A percentile compares a stretch with the other conserved stretches of the same genome.
Conservation (phyloP, 2,888 invertebrate genomes). For the Oconnorella tubifera region DNA sequence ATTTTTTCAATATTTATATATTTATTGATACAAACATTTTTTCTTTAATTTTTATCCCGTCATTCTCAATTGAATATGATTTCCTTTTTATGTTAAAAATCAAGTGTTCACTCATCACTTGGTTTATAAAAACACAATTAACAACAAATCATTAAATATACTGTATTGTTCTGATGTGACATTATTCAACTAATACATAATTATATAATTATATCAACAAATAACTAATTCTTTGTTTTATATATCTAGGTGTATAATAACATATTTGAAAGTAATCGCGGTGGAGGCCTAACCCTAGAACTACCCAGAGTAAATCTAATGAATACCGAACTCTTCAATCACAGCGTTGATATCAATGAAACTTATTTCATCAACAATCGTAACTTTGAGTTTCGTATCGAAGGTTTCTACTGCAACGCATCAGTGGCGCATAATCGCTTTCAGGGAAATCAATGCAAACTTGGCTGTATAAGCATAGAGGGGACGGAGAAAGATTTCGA, state of each 20-base stretch:
- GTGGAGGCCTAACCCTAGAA: constrained; percentile 81
- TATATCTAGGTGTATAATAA: constrained; percentile 66
- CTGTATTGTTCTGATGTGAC: too few species aligned
- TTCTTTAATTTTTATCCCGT: too few species aligned
- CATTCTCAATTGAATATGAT: too few species aligned
- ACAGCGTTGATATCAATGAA: constrained; percentile 80
- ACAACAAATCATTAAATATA: too few species aligned
- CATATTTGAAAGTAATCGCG: constrained; percentile 76
- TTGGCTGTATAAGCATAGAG: constrained; percentile 56
- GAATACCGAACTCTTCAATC: constrained; percentile 54
- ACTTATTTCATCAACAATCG: constrained; percentile 82
- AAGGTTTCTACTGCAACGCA: constrained; percentile 86
- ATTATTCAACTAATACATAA: too few species aligned
- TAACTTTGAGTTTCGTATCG: constrained; percentile 78
- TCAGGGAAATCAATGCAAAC: constrained; percentile 74
- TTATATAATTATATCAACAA: too few species aligned
- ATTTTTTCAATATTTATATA: too few species aligned
- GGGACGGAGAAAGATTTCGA: constrained; percentile 97
- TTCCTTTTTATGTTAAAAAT: too few species aligned
- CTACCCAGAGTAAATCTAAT: constrained; percentile 69
- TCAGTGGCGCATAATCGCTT: constrained; percentile 83
- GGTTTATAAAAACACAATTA: too few species aligned
- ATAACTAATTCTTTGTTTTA: not conserved
- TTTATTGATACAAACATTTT: too few species aligned
- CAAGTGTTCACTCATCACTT: too few species aligned